Evolutionary conservation across 2,888 invertebrate species (phyloP), one percentile per base, ranked within the genome.

Genomic region (Cyclophora albipunctata): DNA sequence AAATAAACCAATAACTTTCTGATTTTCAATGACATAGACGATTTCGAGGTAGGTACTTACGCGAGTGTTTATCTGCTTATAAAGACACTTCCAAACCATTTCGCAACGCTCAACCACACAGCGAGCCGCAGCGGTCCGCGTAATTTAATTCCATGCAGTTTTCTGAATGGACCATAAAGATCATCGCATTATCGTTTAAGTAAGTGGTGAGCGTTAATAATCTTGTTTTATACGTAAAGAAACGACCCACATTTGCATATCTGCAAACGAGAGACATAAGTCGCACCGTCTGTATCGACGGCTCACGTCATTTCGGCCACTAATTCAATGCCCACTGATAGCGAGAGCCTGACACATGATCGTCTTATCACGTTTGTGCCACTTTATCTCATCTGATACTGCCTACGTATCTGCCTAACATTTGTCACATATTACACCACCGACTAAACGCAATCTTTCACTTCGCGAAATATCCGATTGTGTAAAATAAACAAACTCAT

Each of bases 381-480:
- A 57, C 54, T 55, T 54, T 54, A 54, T 53, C 52, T 47, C 45
- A 44, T 43, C 5, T 48, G 53, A 52, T 53, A 52, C 42, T 45
- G 4, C 45, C 46, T 45, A 53, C 45, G 47, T 40, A 34, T 20
- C 20, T 20, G 20, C 20, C 20, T 7, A 46, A 46, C 44, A 46
- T 45, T 40, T 50, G 43, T 53, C 47, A 42, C 49, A 49, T 45
- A 53, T 59, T 59, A 60, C 57, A 59, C 57, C 55, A 58, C 47
- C 52, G 45, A 49, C 49, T 50, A 47, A 54, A 45, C 43, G 48
- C 55, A 52, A 50, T 45, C 40, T 45, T 48, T 46, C 42, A 52
- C 42, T 20, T 4, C 7, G 42, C 20, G 20, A 34, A 43, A 43
- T 20, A 20, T 20, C 20, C 20, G 2, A 43, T 43, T 52, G 42